These are phyloP conservation scores for Troilus luridus DNA, from an alignment of 2,888 invertebrate species.

Conservation along the genomic window DNA sequence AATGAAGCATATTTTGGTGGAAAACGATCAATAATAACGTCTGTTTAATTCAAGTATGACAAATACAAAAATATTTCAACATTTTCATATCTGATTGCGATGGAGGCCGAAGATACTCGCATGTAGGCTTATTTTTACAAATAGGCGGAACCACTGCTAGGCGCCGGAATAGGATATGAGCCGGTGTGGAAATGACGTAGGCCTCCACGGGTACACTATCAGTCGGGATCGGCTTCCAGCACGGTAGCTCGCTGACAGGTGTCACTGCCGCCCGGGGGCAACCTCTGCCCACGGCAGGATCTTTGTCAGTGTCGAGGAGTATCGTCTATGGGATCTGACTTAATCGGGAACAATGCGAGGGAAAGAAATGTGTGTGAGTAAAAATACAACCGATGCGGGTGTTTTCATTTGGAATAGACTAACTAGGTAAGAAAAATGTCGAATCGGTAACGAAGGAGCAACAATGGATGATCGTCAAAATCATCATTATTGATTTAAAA, in stretches of 20 bases:
- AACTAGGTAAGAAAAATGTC: too few species aligned
- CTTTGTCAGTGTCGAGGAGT: not conserved
- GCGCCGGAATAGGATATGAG: slow-evolving; percentile 14
- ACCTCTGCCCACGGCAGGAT: not conserved
- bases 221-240: not conserved
- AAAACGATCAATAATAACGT: slow-evolving; percentile 34
- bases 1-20: not conserved
- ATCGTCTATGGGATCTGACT: not conserved
- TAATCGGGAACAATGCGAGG: not conserved
- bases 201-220: not conserved
- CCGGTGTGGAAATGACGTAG: not conserved
- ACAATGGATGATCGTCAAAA: too few species aligned
- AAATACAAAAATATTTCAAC: slow-evolving; percentile 5
- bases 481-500: too few species aligned
- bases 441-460: too few species aligned
- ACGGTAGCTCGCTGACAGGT: slow-evolving; percentile 40
- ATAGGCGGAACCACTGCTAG: not conserved
- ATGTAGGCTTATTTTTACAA: slow-evolving; percentile 47
- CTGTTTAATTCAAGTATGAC: slow-evolving; percentile 20
- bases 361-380: too few species aligned
- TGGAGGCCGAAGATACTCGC: not conserved
- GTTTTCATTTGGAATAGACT: too few species aligned
- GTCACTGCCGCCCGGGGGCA: not conserved
- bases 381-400: too few species aligned
- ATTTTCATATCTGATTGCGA: slow-evolving; percentile 35